A percentile compares a stretch with the other conserved stretches of the same genome.
phyloP scores from a whole-genome alignment of 2,113 vertebrate genomes.

The Forbesichthys agassizii region DNA sequence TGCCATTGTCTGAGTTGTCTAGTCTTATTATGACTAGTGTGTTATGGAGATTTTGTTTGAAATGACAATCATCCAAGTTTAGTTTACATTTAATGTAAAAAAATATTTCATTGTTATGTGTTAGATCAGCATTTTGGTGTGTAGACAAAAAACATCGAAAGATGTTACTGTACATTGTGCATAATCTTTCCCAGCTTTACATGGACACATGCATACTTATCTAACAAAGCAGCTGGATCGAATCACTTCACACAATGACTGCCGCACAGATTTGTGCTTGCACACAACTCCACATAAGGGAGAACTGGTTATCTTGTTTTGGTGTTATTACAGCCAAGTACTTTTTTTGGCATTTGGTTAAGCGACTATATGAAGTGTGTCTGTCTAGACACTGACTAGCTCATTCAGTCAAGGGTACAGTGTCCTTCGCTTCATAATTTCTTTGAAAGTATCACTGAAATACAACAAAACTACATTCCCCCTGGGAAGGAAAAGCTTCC shows the following conservation, averaged over 20 bases:
- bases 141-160: not conserved
- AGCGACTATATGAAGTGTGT: constrained; percentile 25
- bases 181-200: constrained; percentile 7
- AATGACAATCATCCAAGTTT: no score
- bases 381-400: constrained; percentile 12
- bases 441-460: not conserved
- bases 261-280: no score
- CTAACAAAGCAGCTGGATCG: constrained; percentile 1
- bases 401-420: not conserved
- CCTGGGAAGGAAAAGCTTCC: constrained; percentile 17
- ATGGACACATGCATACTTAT: constrained; percentile 11
- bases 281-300: constrained; percentile 14
- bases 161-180: not conserved
- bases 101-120: no score
- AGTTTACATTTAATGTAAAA: no score
- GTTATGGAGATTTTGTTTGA: no score
- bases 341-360: constrained; percentile 2
- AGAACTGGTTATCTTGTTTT: no score
- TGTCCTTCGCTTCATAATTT: not conserved
- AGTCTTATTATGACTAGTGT: no score
- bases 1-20: no score
- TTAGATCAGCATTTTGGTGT: not conserved
- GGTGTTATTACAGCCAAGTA: no score
- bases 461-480: not conserved
- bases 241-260: constrained; percentile 23